Evolutionary conservation across 1,140 invertebrate genomes (phyloP).

Genomic region (Dendroctonus ponderosae): DNA sequence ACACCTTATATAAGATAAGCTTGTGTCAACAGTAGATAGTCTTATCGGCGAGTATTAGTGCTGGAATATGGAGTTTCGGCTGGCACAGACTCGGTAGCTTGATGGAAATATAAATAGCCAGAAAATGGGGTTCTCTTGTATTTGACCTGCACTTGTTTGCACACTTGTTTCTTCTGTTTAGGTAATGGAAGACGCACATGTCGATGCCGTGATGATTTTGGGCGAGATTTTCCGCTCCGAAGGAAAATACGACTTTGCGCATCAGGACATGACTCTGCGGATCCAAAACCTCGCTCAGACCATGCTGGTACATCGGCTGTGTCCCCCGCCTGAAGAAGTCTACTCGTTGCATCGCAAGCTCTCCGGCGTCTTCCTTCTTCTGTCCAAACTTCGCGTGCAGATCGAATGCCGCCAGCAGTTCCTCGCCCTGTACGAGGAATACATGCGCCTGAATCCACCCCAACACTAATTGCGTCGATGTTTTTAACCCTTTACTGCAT

Average conservation of each 20-base stretch:
- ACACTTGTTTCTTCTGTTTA: constrained; percentile 48
- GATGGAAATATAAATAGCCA: constrained; percentile 11
- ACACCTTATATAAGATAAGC: too few relatives aligned
- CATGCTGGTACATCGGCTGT: constrained; percentile 90
- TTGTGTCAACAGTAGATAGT: too few relatives aligned
- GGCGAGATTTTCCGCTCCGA: constrained; percentile 84
- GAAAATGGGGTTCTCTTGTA: too few relatives aligned
- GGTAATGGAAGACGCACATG: constrained; percentile 92
- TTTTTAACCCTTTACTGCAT: too few relatives aligned
- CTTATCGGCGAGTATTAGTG: too few relatives aligned
- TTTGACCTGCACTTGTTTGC: too few relatives aligned
- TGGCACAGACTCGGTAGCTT: neutral
- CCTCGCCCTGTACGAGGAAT: constrained; percentile 72
- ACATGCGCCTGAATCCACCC: constrained; percentile 48
- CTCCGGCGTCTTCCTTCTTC: constrained; percentile 94
- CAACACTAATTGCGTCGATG: too few relatives aligned
- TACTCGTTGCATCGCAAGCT: constrained; percentile 98
- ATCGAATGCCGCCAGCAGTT: constrained; percentile 88
- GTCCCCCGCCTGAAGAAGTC: constrained; percentile 97
- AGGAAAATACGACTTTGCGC: constrained; percentile 84
- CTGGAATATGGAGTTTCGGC: too few relatives aligned
- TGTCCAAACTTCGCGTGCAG: constrained; percentile 83
- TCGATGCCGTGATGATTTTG: constrained; percentile 93
- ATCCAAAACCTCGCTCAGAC: constrained; percentile 88
- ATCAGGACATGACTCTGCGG: constrained; percentile 72